Evolutionary conservation across 1,140 invertebrate genomes (phyloP), one percentile per base, ranked within the genome.

Genomic region (Drosophila mojavensis): DNA sequence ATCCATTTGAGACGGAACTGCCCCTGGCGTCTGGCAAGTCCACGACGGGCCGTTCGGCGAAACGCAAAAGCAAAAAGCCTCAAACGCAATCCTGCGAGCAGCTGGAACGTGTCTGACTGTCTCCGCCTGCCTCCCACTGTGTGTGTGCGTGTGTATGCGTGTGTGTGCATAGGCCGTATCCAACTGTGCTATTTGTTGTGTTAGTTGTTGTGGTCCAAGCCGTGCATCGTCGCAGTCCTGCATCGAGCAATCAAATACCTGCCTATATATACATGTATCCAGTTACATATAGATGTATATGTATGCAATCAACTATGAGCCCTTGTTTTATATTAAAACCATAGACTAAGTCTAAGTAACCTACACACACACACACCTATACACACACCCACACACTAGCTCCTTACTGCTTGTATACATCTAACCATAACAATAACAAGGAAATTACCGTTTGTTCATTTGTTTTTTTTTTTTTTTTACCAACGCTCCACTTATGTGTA

Each of bases 291-390:
- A 30, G 5, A 7, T 41, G 20, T 17, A 36, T 24, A 11, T 55
- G 39, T 55, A 26, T 43, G 26, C n/a, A 28, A n/a, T 6, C 26
- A 67, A 36, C 53, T 74, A 59, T 30, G 68, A 47, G 75, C 72
- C 71, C 71, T 77, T 90, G 85, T 90, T 90, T 90, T 90, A 90
- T 90, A 90, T 89, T 90, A 89, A 89, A 89, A 89, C 85, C 78
- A 61, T 75, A 85, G 75, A 67, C 63, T 78, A 75, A 75, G 78
- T 11, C 59, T 11, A 39, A 60, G 24, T 67, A 50, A 28, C 61
- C 33, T 41, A 41, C 43, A 41, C 61, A 67, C 11, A 63, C 41
- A 61, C 7, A 74, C 56, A 62, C 58, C 62, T 15, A 48, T 24
- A 55, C 28, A 65, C 30, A 51, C 36, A 36, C 20, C 55, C 20